Percentiles rank a stretch among this genome's conserved stretches.
Conservation (phyloP, 2,888 invertebrate genomes). For the Allolobophora icterica region DNA sequence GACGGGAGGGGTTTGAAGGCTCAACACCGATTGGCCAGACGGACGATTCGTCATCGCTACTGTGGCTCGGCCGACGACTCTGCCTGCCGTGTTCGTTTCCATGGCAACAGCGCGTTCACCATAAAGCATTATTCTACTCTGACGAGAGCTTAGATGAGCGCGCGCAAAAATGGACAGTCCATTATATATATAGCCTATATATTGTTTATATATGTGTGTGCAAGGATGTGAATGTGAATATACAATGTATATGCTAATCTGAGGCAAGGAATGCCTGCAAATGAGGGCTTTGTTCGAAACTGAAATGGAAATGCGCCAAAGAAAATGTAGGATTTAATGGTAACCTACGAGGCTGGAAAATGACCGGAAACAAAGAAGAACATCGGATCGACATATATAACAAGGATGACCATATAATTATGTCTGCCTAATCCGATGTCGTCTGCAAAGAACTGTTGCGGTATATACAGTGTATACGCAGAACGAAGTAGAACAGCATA, state of each 20-base stretch:
- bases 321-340: not conserved
- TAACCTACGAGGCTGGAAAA: not conserved
- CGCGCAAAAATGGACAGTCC: not conserved
- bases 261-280: not conserved
- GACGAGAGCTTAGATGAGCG: not conserved
- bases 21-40: conserved; percentile 8
- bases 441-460: too few species aligned
- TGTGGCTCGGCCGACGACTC: not conserved
- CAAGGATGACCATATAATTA: not conserved
- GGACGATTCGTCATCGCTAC: not conserved
- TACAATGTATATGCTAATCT: not conserved
- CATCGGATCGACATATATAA: not conserved
- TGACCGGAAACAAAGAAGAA: not conserved
- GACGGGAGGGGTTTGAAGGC: not conserved
- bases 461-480: too few species aligned
- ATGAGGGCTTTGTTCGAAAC: not conserved
- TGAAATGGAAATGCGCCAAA: not conserved
- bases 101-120: not conserved
- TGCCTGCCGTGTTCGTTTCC: not conserved
- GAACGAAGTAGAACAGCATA: too few species aligned
- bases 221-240: not conserved
- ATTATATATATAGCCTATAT: not conserved
- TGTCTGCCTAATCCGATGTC: not conserved
- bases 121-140: not conserved
- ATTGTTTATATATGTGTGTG: not conserved